A percentile compares a stretch with the other conserved stretches of the same genome.
These are phyloP conservation scores for Hippopotamus amphibius DNA, from an alignment of 2,113 vertebrate species.

Conservation along the genomic window DNA sequence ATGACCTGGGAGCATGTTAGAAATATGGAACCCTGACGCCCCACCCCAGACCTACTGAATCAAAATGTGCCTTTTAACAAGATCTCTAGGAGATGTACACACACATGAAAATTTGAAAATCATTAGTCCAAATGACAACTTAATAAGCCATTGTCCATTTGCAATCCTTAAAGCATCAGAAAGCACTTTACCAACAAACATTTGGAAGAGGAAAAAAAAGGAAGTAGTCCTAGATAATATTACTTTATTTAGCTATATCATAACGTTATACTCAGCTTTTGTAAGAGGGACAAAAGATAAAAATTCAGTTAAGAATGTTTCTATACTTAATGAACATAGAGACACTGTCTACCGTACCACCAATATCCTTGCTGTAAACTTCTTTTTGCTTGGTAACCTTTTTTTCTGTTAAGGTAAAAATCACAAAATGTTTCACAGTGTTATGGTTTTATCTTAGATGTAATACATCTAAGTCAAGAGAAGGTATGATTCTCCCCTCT, in stretches of 20 bases:
- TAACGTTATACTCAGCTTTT: not conserved
- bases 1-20: not conserved
- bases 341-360: not conserved
- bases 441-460: not conserved
- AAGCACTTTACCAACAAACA: not conserved
- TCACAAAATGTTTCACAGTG: not conserved
- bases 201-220: not conserved
- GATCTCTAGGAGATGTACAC: not conserved
- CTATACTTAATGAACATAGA: conserved; percentile 1
- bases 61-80: conserved; percentile 2
- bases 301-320: conserved; percentile 43
- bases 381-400: not conserved
- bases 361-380: not conserved
- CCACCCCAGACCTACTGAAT: not conserved
- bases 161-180: conserved; percentile 2
- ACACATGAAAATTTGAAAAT: not conserved
- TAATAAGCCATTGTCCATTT: not conserved
- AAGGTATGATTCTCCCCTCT: not conserved
- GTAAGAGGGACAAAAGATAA: not conserved
- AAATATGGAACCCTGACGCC: not conserved
- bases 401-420: not conserved
- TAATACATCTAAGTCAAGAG: not conserved
- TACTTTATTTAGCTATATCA: conserved; percentile 55
- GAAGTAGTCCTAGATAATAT: conserved; percentile 4
- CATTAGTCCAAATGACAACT: not conserved